These are phyloP conservation scores for Chionodraco myersi DNA, from an alignment of 2,113 vertebrate species.

Conservation along the genomic window DNA sequence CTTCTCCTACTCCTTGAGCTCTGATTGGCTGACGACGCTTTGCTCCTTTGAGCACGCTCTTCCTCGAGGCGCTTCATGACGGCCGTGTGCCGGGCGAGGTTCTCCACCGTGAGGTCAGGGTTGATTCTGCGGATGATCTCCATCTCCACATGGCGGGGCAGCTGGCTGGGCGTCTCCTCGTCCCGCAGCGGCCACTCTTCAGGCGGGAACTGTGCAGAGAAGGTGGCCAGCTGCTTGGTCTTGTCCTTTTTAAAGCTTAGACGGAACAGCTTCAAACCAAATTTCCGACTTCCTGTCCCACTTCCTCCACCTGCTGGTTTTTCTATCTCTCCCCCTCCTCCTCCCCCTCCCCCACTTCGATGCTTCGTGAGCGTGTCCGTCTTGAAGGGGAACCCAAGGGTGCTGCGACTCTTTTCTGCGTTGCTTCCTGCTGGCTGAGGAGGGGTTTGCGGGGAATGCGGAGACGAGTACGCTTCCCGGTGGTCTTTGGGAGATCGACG, in stretches of 20 bases:
- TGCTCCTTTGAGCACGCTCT: slow-evolving; percentile 94
- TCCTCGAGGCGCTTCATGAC: slow-evolving; percentile 99
- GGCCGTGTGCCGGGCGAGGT: slow-evolving; percentile 96
- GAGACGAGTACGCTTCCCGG: slow-evolving; percentile 86
- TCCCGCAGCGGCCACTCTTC: slow-evolving; percentile 97
- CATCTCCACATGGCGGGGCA: slow-evolving; percentile 96
- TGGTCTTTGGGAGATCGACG: slow-evolving; percentile 94
- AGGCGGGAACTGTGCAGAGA: slow-evolving; percentile 97
- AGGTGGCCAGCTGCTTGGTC: slow-evolving; percentile 95
- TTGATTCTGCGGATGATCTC: slow-evolving; percentile 98
- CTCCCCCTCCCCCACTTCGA: slow-evolving; percentile 77
- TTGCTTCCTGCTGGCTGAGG: slow-evolving; percentile 82
- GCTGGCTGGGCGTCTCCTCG: slow-evolving; percentile 92
- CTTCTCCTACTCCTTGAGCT: slow-evolving; percentile 94
- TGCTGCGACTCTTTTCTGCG: slow-evolving; percentile 94
- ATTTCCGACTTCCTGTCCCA: slow-evolving; percentile 86
- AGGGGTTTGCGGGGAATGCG: slow-evolving; percentile 84
- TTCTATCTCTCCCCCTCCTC: slow-evolving; percentile 80
- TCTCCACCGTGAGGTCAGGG: slow-evolving; percentile 97
- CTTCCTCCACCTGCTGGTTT: slow-evolving; percentile 85
- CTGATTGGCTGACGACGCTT: slow-evolving; percentile 93
- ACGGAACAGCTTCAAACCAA: slow-evolving; percentile 96
- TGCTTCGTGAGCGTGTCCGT: slow-evolving; percentile 93
- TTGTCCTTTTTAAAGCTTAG: slow-evolving; percentile 99
- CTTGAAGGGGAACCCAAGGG: slow-evolving; percentile 94